These are phyloP conservation scores for Ranitomeya variabilis DNA, from an alignment of 2,113 vertebrate genomes.

Conservation along the genomic window DNA sequence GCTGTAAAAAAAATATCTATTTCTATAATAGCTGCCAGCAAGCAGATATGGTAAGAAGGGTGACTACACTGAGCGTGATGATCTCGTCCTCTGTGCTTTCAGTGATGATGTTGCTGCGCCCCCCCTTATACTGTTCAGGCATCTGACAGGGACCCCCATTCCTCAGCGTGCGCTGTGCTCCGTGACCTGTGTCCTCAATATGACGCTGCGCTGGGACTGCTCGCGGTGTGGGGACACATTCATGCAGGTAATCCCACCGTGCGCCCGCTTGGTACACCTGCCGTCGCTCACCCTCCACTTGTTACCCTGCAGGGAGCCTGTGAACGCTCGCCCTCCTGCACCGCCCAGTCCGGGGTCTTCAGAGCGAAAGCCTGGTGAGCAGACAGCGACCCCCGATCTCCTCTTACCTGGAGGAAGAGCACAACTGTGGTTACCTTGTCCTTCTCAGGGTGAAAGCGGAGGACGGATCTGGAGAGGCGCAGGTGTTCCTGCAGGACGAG, in stretches of 20 bases:
- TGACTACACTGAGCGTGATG: no score
- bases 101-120: conserved; percentile 47
- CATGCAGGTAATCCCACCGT: conserved; percentile 68
- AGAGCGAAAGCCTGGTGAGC: conserved; percentile 43
- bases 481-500: conserved; percentile 73
- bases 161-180: conserved; percentile 68
- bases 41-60: background rate
- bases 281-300: no score
- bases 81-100: background rate
- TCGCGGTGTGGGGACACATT: conserved; percentile 71
- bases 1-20: no score
- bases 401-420: background rate
- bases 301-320: conserved; percentile 5
- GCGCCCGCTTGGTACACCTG: no score
- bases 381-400: background rate
- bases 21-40: background rate
- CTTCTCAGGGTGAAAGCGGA: conserved; percentile 76
- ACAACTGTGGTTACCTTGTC: background rate
- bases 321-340: conserved; percentile 22
- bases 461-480: conserved; percentile 81
- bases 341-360: conserved; percentile 10
- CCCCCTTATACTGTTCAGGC: conserved; percentile 65
- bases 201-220: conserved; percentile 72
- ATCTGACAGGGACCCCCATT: conserved; percentile 39
- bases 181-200: conserved; percentile 68